Percentiles rank a stretch among this genome's conserved stretches.
These are phyloP conservation scores for Bellardia pandia DNA, from an alignment of 2,888 invertebrate species.

Conservation along the genomic window DNA sequence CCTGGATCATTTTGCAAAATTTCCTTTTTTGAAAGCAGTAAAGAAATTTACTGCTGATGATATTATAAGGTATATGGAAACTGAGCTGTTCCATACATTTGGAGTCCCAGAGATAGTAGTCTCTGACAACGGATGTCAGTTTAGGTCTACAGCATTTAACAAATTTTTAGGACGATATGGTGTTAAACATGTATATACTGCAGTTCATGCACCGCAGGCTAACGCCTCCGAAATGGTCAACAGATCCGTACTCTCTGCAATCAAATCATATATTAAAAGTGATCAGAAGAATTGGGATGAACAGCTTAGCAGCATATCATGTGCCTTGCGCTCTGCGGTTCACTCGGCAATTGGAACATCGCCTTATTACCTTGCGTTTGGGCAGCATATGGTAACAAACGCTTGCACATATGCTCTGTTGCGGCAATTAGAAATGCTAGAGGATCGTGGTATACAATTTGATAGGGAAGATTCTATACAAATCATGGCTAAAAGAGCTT, in stretches of 20 bases:
- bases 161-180: constrained; percentile 32
- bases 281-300: constrained; percentile 49
- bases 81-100: constrained; percentile 74
- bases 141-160: constrained; percentile 67
- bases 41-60: not conserved
- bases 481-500: constrained; percentile 16
- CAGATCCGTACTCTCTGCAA: constrained; percentile 26
- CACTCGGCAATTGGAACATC: constrained; percentile 56
- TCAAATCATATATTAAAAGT: constrained; percentile 11
- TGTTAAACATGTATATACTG: constrained; percentile 25
- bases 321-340: constrained; percentile 36
- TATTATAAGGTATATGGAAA: not conserved
- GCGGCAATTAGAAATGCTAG: constrained; percentile 6
- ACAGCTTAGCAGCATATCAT: not conserved
- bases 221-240: constrained; percentile 51
- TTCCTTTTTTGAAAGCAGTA: constrained; percentile 7
- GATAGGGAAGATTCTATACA: constrained; percentile 21
- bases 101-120: constrained; percentile 73
- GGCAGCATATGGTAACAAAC: constrained; percentile 10
- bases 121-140: constrained; percentile 75
- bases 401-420: constrained; percentile 2
- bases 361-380: constrained; percentile 28
- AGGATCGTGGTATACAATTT: constrained; percentile 16
- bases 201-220: constrained; percentile 34
- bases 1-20: not conserved